These are phyloP conservation scores for Drosophila athabasca DNA, from an alignment of 1,140 invertebrate species.

Conservation along the genomic window DNA sequence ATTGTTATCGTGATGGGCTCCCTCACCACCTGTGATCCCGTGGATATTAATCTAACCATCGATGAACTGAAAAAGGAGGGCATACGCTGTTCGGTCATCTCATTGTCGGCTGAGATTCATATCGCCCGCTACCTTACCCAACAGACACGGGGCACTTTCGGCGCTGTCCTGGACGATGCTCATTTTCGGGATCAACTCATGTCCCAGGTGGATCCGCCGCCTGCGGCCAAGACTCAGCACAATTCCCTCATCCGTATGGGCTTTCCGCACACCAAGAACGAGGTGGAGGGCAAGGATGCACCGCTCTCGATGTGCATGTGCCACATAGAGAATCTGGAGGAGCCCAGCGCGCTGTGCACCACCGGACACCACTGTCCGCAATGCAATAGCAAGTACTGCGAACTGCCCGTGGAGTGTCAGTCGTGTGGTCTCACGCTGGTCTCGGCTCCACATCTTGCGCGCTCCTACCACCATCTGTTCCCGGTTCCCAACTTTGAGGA, in stretches of 20 bases:
- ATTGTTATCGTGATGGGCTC: conserved; percentile 96
- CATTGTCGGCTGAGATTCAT: conserved; percentile 96
- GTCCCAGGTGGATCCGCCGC: conserved; percentile 93
- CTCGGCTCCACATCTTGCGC: conserved; percentile 97
- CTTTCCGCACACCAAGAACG: conserved; percentile 89
- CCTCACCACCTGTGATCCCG: conserved; percentile 98
- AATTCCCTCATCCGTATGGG: conserved; percentile 96
- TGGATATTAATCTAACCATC: conserved; percentile 94
- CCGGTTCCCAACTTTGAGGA: conserved; percentile 94
- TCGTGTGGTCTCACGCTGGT: conserved; percentile 98
- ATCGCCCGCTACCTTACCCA: conserved; percentile 93
- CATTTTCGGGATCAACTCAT: conserved; percentile 93
- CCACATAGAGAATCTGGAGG: conserved; percentile 91
- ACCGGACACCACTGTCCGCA: conserved; percentile 97
- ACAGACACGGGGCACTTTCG: conserved; percentile 86
- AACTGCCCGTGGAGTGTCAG: conserved; percentile 97
- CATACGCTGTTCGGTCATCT: conserved; percentile 96
- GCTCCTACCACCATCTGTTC: conserved; percentile 98
- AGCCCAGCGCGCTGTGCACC: conserved; percentile 87
- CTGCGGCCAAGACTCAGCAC: conserved; percentile 91
- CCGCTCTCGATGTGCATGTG: conserved; percentile 94
- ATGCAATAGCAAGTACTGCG: conserved; percentile 98
- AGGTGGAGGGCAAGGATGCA: conserved; percentile 86
- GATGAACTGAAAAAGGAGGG: conserved; percentile 88
- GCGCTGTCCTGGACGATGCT: conserved; percentile 91